Evolutionary conservation across 2,888 invertebrate species (phyloP).

Genomic region (Cataglyphis cursor): DNA sequence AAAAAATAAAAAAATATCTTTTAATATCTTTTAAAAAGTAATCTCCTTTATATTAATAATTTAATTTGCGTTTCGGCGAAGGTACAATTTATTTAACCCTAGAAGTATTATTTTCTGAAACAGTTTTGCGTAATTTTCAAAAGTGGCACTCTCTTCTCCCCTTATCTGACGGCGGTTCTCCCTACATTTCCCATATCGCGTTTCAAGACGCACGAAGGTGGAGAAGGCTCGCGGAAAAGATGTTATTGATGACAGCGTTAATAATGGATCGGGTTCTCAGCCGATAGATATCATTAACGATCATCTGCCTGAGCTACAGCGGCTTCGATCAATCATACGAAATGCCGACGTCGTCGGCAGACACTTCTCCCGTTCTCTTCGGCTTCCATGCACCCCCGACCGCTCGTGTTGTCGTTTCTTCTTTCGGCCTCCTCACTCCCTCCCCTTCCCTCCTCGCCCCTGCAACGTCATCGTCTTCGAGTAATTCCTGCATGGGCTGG

Average conservation of each 20-base stretch:
- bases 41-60: not conserved
- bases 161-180: not conserved
- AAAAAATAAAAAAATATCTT: not conserved
- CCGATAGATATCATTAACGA: conserved; percentile 78
- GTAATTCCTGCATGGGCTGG: conserved; percentile 75
- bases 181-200: conserved; percentile 38
- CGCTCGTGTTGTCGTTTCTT: conserved; percentile 75
- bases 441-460: not conserved
- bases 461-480: conserved; percentile 73
- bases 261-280: conserved; percentile 76
- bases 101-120: not conserved
- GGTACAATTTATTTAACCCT: not conserved
- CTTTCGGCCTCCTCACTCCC: conserved; percentile 60
- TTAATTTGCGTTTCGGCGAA: not conserved
- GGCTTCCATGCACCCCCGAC: conserved; percentile 61
- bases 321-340: conserved; percentile 81
- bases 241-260: conserved; percentile 75
- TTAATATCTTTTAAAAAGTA: not conserved
- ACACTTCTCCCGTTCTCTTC: conserved; percentile 69
- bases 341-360: conserved; percentile 79
- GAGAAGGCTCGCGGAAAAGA: conserved; percentile 58
- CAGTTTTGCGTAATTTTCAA: not conserved
- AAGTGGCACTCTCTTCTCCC: conserved; percentile 6
- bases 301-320: conserved; percentile 71
- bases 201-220: conserved; percentile 46